These are phyloP conservation scores for Triplophysa dalaica DNA, from an alignment of 2,113 vertebrate species.

Conservation along the genomic window DNA sequence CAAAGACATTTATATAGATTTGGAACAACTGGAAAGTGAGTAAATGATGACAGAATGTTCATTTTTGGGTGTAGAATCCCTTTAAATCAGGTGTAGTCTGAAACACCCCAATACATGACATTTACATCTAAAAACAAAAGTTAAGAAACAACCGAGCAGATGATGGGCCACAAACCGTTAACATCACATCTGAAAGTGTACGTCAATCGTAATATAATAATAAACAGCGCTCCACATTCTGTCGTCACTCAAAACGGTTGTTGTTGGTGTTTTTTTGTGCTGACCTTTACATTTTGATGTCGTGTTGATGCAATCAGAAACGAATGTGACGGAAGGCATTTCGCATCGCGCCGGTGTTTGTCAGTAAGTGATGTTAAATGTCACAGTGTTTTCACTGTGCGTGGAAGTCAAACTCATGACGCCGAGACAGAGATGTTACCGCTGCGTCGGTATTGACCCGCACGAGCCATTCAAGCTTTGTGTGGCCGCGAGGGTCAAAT, in stretches of 20 bases:
- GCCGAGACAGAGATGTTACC: background rate
- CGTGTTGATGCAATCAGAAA: background rate
- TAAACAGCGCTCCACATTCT: constrained; percentile 77
- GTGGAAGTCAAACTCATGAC: background rate
- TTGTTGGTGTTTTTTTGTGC: background rate
- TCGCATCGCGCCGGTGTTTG: background rate
- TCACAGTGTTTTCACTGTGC: background rate
- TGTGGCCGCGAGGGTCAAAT: background rate
- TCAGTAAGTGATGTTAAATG: constrained; percentile 10
- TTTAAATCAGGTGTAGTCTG: background rate
- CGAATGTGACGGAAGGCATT: background rate
- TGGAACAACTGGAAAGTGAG: no score
- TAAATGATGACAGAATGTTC: no score
- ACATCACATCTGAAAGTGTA: background rate
- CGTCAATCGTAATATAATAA: constrained; percentile 30
- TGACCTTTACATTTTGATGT: background rate
- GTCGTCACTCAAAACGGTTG: constrained; percentile 40
- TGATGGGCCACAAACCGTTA: background rate
- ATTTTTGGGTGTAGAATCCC: no score
- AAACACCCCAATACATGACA: no score
- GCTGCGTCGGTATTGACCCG: background rate
- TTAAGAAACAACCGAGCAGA: no score
- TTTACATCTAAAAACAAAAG: no score
- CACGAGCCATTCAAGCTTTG: background rate
- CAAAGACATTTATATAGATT: no score